These are phyloP conservation scores for Pogonocherus hispidulus DNA, from an alignment of 2,888 invertebrate species.

Conservation along the genomic window DNA sequence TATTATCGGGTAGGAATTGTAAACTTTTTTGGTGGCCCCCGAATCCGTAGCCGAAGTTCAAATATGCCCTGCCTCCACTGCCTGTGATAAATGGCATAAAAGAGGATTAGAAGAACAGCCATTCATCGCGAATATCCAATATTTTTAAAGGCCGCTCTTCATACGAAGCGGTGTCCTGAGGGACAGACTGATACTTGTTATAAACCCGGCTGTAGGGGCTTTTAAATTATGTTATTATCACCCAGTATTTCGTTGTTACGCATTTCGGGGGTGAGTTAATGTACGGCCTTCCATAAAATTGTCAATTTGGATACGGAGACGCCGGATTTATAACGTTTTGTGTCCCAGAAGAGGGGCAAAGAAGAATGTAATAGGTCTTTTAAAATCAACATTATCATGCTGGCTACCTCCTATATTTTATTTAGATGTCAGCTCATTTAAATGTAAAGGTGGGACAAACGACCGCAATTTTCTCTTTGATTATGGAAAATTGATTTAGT, in stretches of 20 bases:
- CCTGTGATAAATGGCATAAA: background rate
- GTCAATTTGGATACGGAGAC: background rate
- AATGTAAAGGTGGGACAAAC: too few relatives aligned
- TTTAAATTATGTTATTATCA: background rate
- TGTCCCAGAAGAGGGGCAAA: background rate
- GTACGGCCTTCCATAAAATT: background rate
- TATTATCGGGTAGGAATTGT: constrained; percentile 6
- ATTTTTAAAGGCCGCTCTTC: background rate
- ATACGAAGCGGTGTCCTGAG: background rate
- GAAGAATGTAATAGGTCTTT: too few relatives aligned
- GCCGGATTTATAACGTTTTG: background rate
- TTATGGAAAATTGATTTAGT: too few relatives aligned
- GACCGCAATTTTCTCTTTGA: too few relatives aligned
- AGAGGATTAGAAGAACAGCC: constrained; percentile 1
- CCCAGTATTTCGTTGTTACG: background rate
- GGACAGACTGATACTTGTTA: background rate
- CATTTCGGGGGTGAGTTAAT: background rate
- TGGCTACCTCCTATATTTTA: too few relatives aligned
- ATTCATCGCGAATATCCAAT: background rate
- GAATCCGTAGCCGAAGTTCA: background rate
- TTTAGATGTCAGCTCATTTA: too few relatives aligned
- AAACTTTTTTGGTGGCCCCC: background rate
- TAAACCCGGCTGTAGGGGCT: background rate
- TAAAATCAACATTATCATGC: too few relatives aligned
- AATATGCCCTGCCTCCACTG: background rate